Base-by-base conservation (phyloP, 1,140 invertebrate genomes). In the Cotesia vestalis region DNA sequence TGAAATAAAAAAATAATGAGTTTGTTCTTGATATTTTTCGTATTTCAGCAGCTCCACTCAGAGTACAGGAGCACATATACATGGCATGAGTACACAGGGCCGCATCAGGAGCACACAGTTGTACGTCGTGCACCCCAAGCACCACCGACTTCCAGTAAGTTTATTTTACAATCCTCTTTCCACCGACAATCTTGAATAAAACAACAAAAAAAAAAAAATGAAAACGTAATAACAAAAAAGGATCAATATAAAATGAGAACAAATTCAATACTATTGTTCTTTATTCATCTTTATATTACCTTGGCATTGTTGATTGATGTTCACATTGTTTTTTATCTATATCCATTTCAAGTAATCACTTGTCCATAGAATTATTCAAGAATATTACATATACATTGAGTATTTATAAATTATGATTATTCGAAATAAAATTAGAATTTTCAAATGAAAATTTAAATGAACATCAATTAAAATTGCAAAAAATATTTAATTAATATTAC, bases 11-110 rank as follows among this genome's bases (percentile, higher is more conserved):
- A 67, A 66, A 53, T 59, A 72, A 72, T 72, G 35, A 61, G 11
- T 64, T 17, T 66, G 11, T 14, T 38, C 3, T 46, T 46, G 6
- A 46, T 40, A 38, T 55, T 71, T 74, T n/a, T 66, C 87, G 73
- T 81, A 81, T 89, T 90, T 84, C 89, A 89, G 57, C 90, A 96
- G 93, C 91, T 95, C 89, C 94, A 95, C 88, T 95, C 94, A 80
- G 94, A 96, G 86, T 96, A 96, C 88, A 89, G 94, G 89, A 95
- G 94, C 90, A 95, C 94, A 77, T 96, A 95, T 90, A 91, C 93
- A 91, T 96, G 94, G 94, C 94, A 96, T 90, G 94, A 95, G 85
- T 94, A 94, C 88, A 93, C 93, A 71, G 92, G 92, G 62, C 89
- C 89, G 60, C 86, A 90, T 72, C 89, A 89, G 75, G 89, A 90